Conservation (phyloP, 2,888 invertebrate species). For the Noctua janthe region DNA sequence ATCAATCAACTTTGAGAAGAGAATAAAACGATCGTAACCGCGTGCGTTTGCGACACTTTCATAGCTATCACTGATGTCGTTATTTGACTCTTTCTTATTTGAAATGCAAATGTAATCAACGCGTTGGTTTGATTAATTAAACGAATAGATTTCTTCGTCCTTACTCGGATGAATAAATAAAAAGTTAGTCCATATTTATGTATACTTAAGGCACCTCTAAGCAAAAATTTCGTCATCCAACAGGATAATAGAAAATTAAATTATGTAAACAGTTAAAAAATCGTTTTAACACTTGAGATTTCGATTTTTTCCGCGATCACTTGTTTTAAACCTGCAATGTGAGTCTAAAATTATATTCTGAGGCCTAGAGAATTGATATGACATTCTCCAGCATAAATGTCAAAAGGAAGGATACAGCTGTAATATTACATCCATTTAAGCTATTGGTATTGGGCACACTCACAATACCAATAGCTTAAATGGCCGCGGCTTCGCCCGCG, state of each 20-base stretch:
- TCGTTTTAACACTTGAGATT: background rate
- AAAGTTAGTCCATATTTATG: background rate
- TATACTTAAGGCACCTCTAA: background rate
- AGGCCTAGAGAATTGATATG: conserved; percentile 7
- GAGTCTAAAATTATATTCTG: background rate
- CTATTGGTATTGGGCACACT: conserved; percentile 1
- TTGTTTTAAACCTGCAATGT: conserved; percentile 2
- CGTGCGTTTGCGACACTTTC: conserved; percentile 28
- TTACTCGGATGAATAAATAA: conserved; percentile 14
- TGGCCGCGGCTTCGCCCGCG: background rate
- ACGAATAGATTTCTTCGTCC: conserved; percentile 36
- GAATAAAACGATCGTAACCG: background rate
- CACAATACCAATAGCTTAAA: conserved; percentile 14
- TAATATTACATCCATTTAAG: no score
- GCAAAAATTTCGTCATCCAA: conserved; percentile 1
- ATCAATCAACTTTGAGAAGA: conserved; percentile 17
- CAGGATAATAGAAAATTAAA: background rate
- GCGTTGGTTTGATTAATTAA: conserved; percentile 30
- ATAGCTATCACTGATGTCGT: conserved; percentile 26
- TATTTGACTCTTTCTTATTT: conserved; percentile 57
- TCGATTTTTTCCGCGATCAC: background rate
- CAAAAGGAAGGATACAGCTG: conserved; percentile 6
- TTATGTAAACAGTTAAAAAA: no score
- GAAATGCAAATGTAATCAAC: conserved; percentile 53
- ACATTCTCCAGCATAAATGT: background rate